Base-by-base conservation (phyloP, 2,888 invertebrate species). In the Acanthosoma haemorrhoidale region DNA sequence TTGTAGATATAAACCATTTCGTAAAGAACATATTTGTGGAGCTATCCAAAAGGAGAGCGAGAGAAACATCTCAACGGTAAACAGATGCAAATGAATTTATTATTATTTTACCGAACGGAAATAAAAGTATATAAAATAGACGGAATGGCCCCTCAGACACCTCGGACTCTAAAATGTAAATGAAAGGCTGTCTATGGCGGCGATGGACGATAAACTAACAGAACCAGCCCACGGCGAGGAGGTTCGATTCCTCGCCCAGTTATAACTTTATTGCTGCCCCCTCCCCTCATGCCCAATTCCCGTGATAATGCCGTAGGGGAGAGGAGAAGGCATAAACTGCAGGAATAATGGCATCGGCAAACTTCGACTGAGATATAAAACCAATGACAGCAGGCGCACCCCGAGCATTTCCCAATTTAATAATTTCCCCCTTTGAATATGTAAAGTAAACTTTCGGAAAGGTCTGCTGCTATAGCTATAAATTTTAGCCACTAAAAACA, bases 131-230 rank as follows among this genome's bases (percentile, higher is more conserved):
- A 61, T 16, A 61, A 18, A 61, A 32, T 16, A 31, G 32, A 32
- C 25, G 36, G 36, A 61, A 61, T 61, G 34, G 61, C 36, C 36
- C 36, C 21, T 21, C 21, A 21, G 61, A 61, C 61, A 61, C 61
- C 61, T 61, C 38, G 15, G 21, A 34, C 34, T 36, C 34, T 38
- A 34, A 61, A 61, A 61, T 61, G 61, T 61, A 61, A 61, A 61
- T 61, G 61, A 61, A 61, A 61, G 61, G 36, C 59, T 38, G 61
- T 36, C 61, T 36, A n/a, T n/a, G 32, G 4, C 38, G 61, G n/a
- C 11, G 61, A 18, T 31, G 18, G 60, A 9, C 60, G 31, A 61
- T 61, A 61, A 61, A 61, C 36, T 61, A 61, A 21, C 36, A 21
- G 16, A 61, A 61, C 38, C 32, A 61, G 25, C 21, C 61, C 61